Conservation (phyloP, 1,140 invertebrate genomes). For the Drosophila asahinai region DNA sequence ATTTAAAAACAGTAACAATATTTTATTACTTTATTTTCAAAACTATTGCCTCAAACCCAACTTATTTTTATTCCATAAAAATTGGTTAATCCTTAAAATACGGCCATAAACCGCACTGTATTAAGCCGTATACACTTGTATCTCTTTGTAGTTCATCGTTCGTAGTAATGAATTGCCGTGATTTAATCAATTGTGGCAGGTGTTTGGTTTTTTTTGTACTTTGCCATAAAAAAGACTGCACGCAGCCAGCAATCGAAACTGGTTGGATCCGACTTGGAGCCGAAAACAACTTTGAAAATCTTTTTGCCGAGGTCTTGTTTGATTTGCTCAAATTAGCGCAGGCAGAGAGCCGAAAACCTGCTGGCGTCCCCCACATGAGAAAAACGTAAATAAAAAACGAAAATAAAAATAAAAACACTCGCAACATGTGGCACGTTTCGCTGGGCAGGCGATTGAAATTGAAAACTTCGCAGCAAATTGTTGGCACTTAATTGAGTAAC, state of each 20-base stretch:
- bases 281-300: slow-evolving; percentile 32
- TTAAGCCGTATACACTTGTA: slow-evolving; percentile 2
- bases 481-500: slow-evolving; percentile 56
- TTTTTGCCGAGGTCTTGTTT: slow-evolving; percentile 57
- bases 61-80: not conserved
- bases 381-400: slow-evolving; percentile 9
- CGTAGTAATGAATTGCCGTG: slow-evolving; percentile 76
- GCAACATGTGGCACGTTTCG: slow-evolving; percentile 50
- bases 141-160: slow-evolving; percentile 39
- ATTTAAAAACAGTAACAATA: not conserved
- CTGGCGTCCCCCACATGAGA: slow-evolving; percentile 11
- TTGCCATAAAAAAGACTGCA: slow-evolving; percentile 54
- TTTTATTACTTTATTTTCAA: not conserved
- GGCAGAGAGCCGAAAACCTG: slow-evolving; percentile 46
- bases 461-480: slow-evolving; percentile 54
- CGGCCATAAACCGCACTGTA: not conserved
- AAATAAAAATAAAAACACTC: slow-evolving; percentile 18
- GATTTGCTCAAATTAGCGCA: slow-evolving; percentile 79
- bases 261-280: slow-evolving; percentile 44
- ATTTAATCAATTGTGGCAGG: slow-evolving; percentile 83
- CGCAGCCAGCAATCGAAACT: slow-evolving; percentile 53
- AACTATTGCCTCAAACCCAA: not conserved
- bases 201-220: slow-evolving; percentile 51
- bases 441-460: slow-evolving; percentile 41
- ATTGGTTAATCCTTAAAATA: not conserved